These are phyloP conservation scores for Malthinus seriepunctatus DNA, from an alignment of 2,888 invertebrate genomes.

Conservation along the genomic window DNA sequence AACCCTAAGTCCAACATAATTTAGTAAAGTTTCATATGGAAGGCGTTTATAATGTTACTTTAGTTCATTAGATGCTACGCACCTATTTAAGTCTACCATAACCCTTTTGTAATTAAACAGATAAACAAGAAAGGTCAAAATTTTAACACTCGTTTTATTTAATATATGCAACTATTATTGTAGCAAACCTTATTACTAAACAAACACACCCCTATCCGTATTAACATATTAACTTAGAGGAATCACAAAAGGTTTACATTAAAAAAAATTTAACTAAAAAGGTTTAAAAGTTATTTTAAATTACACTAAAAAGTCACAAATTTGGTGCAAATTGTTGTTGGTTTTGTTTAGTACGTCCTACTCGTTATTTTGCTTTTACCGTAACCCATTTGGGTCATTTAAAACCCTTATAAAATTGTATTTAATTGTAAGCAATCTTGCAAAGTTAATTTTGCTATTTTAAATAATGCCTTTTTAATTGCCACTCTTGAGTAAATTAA, in stretches of 20 bases:
- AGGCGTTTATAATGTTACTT: slow-evolving; percentile 14
- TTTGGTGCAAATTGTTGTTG: slow-evolving; percentile 22
- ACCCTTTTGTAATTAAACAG: slow-evolving; percentile 33
- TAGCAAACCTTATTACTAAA: too few relatives aligned
- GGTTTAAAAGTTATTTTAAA: neutral
- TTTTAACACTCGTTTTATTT: neutral
- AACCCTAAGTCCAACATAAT: slow-evolving; percentile 5
- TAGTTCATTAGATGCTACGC: slow-evolving; percentile 24
- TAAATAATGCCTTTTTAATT: slow-evolving; percentile 18
- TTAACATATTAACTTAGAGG: too few relatives aligned
- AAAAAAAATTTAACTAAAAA: too few relatives aligned
- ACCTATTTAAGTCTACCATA: slow-evolving; percentile 22
- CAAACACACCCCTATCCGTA: too few relatives aligned
- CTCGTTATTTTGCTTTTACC: slow-evolving; percentile 24
- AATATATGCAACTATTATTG: too few relatives aligned
- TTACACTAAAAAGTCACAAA: slow-evolving; percentile 17
- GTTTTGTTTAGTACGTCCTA: slow-evolving; percentile 12
- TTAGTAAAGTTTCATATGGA: slow-evolving; percentile 19
- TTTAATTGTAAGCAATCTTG: slow-evolving; percentile 27
- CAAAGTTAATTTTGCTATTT: slow-evolving; percentile 14
- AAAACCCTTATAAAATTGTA: slow-evolving; percentile 16
- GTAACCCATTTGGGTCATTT: slow-evolving; percentile 21
- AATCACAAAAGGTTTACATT: too few relatives aligned
- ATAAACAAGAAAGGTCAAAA: slow-evolving; percentile 33
- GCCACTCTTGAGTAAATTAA: slow-evolving; percentile 10